Evolutionary conservation across 2,888 invertebrate species (phyloP), one percentile per base, ranked within the genome.

Genomic region (Phytoseiulus persimilis): DNA sequence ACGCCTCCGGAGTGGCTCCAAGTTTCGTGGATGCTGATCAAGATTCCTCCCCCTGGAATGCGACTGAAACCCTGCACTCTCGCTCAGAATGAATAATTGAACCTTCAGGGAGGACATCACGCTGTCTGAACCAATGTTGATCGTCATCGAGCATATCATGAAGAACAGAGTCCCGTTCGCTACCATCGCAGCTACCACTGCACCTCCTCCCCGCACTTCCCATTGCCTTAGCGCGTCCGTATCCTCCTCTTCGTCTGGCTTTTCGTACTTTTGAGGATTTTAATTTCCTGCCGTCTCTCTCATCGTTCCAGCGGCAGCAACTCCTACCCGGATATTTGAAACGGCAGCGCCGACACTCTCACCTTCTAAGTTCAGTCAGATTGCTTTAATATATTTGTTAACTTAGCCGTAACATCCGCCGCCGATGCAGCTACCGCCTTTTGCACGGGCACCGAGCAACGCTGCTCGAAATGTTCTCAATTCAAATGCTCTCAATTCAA

Each of bases 241-340:
- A 23, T 65, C 65, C 65, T 65, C 28, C 65, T 65, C 65, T 65
- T 28, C 1, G 65, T 14, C 65, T 65, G 65, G 23, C 65, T 65
- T 65, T 65, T 65, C 65, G 65, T 65, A 65, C 65, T 65, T 65
- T 65, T 65, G 65, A 87, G 87, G 87, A 87, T 87, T 87, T 87
- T 87, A 87, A 87, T 87, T 87, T 87, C 87, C 87, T 87, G 87
- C 45, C 87, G 65, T 65, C 65, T 65, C 18, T 65, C 65, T 65
- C 65, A 65, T 65, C 14, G 65, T 65, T 65, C 65, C 65, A 18
- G 65, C 28, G 65, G 65, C 65, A 65, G 65, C 65, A 65, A 65
- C 65, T 65, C 65, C 65, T 65, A 65, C 65, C 65, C 65, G 65
- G 65, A 65, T 65, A 65, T 65, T 65, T 65, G 65, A 65, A 65